phyloP scores from a whole-genome alignment of 2,888 invertebrate genomes.

The Orthonychiurus folsomi region DNA sequence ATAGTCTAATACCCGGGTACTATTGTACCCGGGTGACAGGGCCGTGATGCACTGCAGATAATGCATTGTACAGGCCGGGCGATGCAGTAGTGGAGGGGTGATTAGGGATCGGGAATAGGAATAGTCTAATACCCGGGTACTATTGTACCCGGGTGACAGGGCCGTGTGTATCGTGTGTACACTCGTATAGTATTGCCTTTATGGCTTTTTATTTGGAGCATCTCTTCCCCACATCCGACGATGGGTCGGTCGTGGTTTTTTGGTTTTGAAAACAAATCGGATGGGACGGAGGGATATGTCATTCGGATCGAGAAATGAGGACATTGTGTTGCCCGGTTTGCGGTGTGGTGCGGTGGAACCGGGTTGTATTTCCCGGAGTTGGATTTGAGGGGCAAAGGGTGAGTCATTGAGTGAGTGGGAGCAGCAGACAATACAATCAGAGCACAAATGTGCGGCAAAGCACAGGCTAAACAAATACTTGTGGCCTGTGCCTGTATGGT shows the following conservation, averaged over 20 bases:
- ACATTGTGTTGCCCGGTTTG: neutral
- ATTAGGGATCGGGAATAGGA: conserved; percentile 21
- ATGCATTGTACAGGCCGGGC: neutral
- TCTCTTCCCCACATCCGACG: neutral
- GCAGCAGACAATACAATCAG: neutral
- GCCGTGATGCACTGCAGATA: neutral
- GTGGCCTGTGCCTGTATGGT: no score
- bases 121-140: neutral
- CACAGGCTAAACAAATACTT: neutral
- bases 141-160: neutral
- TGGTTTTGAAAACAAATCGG: no score
- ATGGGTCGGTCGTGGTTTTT: no score
- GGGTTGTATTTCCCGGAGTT: neutral
- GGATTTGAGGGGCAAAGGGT: neutral
- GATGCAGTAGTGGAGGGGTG: conserved; percentile 9
- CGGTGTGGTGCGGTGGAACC: neutral
- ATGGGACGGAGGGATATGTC: no score
- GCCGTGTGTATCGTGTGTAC: no score
- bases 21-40: neutral
- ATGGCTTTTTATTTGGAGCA: neutral
- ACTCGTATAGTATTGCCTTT: conserved; percentile 3
- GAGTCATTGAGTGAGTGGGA: neutral
- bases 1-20: neutral
- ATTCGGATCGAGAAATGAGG: neutral
- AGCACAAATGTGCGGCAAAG: neutral